These are phyloP conservation scores for Alauda arvensis DNA, from an alignment of 2,797 vertebrate genomes.

Conservation along the genomic window DNA sequence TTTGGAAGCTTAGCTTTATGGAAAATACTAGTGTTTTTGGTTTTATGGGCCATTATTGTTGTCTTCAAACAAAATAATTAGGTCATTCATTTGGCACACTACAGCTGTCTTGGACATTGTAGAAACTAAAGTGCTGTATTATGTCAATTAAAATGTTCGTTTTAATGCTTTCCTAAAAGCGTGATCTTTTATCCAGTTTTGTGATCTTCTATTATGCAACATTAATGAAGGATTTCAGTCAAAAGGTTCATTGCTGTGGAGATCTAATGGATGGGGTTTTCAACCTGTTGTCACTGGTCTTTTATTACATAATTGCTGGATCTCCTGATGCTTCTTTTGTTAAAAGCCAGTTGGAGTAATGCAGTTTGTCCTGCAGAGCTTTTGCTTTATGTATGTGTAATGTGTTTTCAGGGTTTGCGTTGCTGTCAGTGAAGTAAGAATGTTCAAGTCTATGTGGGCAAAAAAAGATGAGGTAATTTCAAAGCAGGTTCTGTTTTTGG, in stretches of 20 bases:
- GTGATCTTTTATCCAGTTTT: conserved; percentile 3
- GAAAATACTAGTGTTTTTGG: conserved; percentile 23
- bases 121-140: not conserved
- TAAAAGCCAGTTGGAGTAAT: not conserved
- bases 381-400: not conserved
- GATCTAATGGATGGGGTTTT: not conserved
- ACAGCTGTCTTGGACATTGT: not conserved
- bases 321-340: conserved; percentile 26
- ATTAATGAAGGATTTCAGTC: conserved; percentile 9
- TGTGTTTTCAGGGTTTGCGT: not conserved
- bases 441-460: not conserved
- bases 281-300: conserved; percentile 47
- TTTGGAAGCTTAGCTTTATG: conserved; percentile 6
- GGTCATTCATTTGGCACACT: conserved; percentile 21
- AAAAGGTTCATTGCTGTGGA: conserved; percentile 3
- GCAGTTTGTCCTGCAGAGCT: not conserved
- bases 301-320: not conserved
- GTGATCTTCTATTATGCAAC: not conserved
- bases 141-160: not conserved
- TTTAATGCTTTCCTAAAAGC: conserved; percentile 9
- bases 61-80: conserved; percentile 10
- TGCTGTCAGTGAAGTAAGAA: not conserved
- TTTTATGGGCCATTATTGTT: conserved; percentile 21
- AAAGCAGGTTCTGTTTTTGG: not conserved
- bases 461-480: not conserved